These are phyloP conservation scores for Motacilla tschutschensis DNA, from an alignment of 2,113 vertebrate genomes.

Conservation along the genomic window DNA sequence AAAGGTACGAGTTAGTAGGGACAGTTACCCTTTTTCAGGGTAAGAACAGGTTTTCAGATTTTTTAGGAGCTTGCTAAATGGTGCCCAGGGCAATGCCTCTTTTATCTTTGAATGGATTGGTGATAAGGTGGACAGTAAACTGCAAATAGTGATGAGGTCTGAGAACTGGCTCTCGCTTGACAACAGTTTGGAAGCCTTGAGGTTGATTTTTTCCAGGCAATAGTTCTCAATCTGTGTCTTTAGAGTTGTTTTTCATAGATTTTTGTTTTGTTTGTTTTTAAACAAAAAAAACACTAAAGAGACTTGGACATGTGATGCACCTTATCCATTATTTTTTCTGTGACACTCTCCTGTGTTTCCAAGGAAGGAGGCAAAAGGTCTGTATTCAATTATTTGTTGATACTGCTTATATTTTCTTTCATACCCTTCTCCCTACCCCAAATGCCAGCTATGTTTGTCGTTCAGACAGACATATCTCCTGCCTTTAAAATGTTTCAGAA, in stretches of 20 bases:
- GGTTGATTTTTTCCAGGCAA: not conserved
- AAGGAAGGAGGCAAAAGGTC: not conserved
- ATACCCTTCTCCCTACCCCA: not conserved
- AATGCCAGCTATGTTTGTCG: not conserved
- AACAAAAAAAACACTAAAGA: not conserved
- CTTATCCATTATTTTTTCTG: not conserved
- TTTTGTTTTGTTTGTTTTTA: not conserved
- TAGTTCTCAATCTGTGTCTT: not conserved
- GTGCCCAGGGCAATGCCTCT: rapidly evolving
- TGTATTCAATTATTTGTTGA: not conserved
- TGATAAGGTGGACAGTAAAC: not conserved
- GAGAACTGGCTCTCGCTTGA: not conserved
- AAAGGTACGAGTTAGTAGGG: not conserved
- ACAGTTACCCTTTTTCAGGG: not conserved
- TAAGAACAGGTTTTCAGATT: not conserved
- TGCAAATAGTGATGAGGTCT: not conserved
- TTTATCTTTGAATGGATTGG: not conserved
- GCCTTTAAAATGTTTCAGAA: not conserved
- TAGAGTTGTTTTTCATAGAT: not conserved
- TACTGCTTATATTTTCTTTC: not conserved
- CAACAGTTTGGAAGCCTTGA: not conserved
- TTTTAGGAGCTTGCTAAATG: not conserved
- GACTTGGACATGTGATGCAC: not conserved
- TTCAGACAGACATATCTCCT: not conserved
- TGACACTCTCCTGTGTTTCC: not conserved